A percentile compares a stretch with the other conserved stretches of the same genome.
Evolutionary conservation across 2,113 vertebrate species (phyloP).

Genomic region (Protobothrops flavoviridis): DNA sequence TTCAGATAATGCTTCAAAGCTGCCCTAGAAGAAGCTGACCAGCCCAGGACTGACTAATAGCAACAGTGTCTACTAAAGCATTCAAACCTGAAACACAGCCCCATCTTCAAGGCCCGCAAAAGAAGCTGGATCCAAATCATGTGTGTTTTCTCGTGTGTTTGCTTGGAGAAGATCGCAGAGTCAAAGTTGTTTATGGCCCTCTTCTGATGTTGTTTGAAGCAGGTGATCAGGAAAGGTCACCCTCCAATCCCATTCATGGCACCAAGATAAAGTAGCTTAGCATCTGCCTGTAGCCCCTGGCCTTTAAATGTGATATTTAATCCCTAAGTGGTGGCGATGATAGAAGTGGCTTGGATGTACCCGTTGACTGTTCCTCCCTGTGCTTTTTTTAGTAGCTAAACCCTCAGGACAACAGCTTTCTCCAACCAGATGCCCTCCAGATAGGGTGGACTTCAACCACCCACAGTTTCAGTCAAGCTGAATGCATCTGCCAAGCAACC

Average conservation of each 20-base stretch:
- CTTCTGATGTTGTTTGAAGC: neutral
- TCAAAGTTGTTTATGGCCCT: too few species aligned
- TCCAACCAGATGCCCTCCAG: neutral
- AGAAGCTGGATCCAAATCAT: neutral
- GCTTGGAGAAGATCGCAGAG: neutral
- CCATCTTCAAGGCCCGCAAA: neutral
- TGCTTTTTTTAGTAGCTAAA: constrained; percentile 13
- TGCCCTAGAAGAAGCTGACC: neutral
- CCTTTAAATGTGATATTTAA: constrained; percentile 4
- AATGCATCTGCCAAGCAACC: neutral
- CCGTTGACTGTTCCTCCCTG: neutral
- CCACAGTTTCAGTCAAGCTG: neutral
- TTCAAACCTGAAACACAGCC: neutral
- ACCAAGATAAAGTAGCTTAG: neutral
- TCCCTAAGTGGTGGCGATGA: neutral
- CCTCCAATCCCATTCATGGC: neutral
- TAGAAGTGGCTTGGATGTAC: neutral
- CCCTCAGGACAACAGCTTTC: neutral
- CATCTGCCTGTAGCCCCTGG: neutral
- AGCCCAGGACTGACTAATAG: neutral
- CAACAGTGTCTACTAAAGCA: neutral
- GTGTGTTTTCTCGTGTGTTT: fast-evolving
- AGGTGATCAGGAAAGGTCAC: neutral
- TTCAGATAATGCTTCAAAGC: neutral
- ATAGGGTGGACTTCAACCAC: neutral